A percentile compares a stretch with the other conserved stretches of the same genome.
Conservation (phyloP, 37 sponge, comb jelly and placozoan species). For the Chondrosia reniformis region DNA sequence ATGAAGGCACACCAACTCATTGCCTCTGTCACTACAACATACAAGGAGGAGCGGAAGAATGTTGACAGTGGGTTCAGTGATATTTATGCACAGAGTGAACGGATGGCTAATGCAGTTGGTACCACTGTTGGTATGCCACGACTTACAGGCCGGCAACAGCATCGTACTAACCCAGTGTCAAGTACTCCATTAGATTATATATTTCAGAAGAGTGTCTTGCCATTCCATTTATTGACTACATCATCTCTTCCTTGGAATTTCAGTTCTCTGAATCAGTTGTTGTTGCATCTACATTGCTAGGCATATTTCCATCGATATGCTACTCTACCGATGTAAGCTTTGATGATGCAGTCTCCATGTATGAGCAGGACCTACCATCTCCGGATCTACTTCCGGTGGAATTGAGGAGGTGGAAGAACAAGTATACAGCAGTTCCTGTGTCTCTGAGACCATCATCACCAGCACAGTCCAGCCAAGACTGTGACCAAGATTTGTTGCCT, state of each 20-base stretch:
- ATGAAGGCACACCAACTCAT: neutral
- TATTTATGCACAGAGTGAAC: neutral
- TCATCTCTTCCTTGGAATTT: constrained; percentile 3
- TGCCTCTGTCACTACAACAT: neutral
- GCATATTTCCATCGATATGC: constrained; percentile 24
- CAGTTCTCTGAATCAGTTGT: constrained; percentile 15
- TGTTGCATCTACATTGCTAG: constrained; percentile 17
- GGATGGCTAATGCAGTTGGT: neutral
- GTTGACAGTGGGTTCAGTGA: neutral
- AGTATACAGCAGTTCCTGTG: neutral
- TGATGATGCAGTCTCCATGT: neutral
- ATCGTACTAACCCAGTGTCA: no score
- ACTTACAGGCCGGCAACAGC: neutral
- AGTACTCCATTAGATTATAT: no score
- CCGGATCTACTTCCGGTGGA: constrained; percentile 31
- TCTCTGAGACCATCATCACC: constrained; percentile 25
- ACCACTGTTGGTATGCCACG: neutral
- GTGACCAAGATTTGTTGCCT: constrained; percentile 24
- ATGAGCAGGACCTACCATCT: constrained; percentile 38
- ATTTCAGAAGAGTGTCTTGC: constrained; percentile 33
- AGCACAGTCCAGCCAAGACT: constrained; percentile 22
- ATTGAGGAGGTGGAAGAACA: constrained; percentile 26
- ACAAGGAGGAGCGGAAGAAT: neutral
- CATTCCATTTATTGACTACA: constrained; percentile 42
- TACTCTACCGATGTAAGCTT: constrained; percentile 11